Evolutionary conservation across 2,797 vertebrate genomes (phyloP).

Genomic region (Poecilia wingei): DNA sequence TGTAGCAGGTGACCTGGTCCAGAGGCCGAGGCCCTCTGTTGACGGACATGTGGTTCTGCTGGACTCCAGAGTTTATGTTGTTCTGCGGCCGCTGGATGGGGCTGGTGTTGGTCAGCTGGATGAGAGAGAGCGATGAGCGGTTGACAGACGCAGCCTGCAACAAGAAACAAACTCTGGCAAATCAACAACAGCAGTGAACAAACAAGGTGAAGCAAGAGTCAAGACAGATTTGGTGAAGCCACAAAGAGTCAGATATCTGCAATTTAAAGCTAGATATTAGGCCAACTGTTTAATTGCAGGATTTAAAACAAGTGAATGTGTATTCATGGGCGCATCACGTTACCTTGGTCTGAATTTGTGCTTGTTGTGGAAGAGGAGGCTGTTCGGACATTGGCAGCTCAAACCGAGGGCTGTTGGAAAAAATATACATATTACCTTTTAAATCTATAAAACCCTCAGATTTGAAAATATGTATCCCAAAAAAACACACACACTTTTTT

Average conservation of each 20-base stretch:
- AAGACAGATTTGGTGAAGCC: neutral
- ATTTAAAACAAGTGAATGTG: neutral
- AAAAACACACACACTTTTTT: too few species aligned
- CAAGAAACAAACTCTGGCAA: neutral
- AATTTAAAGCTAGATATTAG: neutral
- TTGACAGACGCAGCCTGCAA: conserved; percentile 69
- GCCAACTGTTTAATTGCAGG: neutral
- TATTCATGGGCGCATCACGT: neutral
- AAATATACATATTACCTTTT: neutral
- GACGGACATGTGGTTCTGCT: conserved; percentile 83
- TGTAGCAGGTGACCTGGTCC: conserved; percentile 99
- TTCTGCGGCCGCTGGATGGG: conserved; percentile 87
- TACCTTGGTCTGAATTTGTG: conserved; percentile 91
- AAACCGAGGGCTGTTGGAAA: conserved; percentile 91
- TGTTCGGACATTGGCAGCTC: conserved; percentile 96
- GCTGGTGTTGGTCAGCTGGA: conserved; percentile 89
- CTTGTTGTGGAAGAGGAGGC: conserved; percentile 91
- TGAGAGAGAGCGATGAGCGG: conserved; percentile 87
- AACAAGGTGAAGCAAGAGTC: neutral
- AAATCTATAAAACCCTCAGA: conserved; percentile 4
- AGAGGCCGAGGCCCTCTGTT: conserved; percentile 92
- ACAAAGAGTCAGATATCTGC: neutral
- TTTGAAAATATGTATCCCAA: neutral
- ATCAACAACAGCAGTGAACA: neutral
- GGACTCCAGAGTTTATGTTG: conserved; percentile 71